Base-by-base conservation (phyloP, 1,140 invertebrate genomes). In the Trinorchestia longiramus region DNA sequence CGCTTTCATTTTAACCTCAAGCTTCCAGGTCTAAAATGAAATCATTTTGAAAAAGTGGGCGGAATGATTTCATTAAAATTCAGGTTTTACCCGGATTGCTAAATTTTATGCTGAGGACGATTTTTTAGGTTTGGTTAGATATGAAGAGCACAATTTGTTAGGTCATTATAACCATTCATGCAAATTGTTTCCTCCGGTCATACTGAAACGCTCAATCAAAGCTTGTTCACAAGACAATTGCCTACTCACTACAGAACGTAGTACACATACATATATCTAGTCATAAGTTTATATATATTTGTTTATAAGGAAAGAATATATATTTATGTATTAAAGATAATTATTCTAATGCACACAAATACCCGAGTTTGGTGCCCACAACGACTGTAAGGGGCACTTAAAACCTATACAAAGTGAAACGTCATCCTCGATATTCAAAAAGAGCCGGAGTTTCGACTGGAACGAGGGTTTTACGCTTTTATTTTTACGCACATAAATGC, bases 261-360 rank as follows among this genome's bases (percentile, higher is more conserved):
- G 90, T 92, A 92, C 90, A 92, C 43, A 43, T 53, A 92, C 90
- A 92, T 92, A 92, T 92, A 92, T 92, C 90, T 92, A 92, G 90
- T 36, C n/a, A 44, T 92, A 92, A 92, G 41, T 92, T 92, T 92
- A 92, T 92, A 92, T 92, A 92, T 92, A 92, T 92, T 92, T 92
- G 90, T 92, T 92, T 92, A 92, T 92, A 92, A 92, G 90, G 90
- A 92, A 92, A 92, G 90, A 92, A 92, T 92, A 92, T 92, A 92
- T 92, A 92, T 92, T 92, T 92, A 92, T 92, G 43, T 92, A 92
- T 92, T 92, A 92, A 92, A 92, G 90, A 43, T 92, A 92, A 92
- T 92, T 92, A 92, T 42, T 92, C 90, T 92, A 92, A 92, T 92
- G 90, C 90, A 92, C 90, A 92, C 90, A 92, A 92, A 92, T 92